Evolutionary conservation across 2,888 invertebrate species (phyloP), one percentile per base, ranked within the genome.

Genomic region (Timandra comae): DNA sequence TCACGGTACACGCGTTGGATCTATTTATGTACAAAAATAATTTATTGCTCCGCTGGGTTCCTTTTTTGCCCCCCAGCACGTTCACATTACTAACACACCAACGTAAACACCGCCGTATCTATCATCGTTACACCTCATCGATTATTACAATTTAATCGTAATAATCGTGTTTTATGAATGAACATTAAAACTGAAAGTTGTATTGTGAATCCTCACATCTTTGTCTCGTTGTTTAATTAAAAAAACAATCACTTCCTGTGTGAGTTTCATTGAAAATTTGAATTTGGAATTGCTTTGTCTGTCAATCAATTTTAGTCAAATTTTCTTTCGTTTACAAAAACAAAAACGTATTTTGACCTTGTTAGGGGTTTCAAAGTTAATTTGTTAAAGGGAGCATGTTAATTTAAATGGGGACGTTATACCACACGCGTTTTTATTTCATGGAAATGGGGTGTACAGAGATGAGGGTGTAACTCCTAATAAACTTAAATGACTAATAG

Each of bases 161-260:
- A 75, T 77, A 76, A 67, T 42, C 36, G 36, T 36, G 41, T 59
- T 79, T 81, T 74, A 78, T 84, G 80, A 85, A 84, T 84, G 81
- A 67, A 56, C 3, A 16, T 16, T 16, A 16, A 16, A 16, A 16
- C 16, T 16, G 16, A 16, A 16, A 16, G 16, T 16, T 5, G 3
- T 16, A 6, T 5, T 6, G 16, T 16, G 16, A 16, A 5, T 16
- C 16, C 16, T 16, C 3, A 16, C 16, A 16, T 1, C 16, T 32
- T 44, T 38, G 42, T 36, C 33, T 47, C 43, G 37, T 37, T 40
- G 26, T 43, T 21, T 6, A 35, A 25, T 42, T 37, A 38, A 27
- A 39, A 48, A 43, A 23, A 43, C 27, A 37, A 31, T 29, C 39
- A 42, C 51, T 30, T 51, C 49, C 53, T 49, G 45, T 12, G 32